Evolutionary conservation across 2,797 vertebrate species (phyloP), one percentile per base, ranked within the genome.

Genomic region (Mormyrus hasselquistii): DNA sequence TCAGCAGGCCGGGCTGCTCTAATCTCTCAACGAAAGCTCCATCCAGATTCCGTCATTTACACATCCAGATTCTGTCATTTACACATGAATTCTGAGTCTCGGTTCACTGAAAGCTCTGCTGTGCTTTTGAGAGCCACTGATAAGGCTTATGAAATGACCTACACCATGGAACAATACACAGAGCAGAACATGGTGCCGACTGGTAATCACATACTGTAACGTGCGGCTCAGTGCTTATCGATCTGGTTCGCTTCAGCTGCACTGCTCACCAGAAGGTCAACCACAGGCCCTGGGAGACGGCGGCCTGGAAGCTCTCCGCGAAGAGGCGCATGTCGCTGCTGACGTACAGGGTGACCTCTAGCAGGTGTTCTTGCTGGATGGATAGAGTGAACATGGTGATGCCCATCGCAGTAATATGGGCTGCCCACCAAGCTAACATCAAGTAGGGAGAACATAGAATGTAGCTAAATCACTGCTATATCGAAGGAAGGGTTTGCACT

Each of bases 81-180:
- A 88, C 83, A 49, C 19, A 44, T 50, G 59, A 4, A 69, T 86
- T 55, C 85, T 22, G 16, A 16, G 44, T 14, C 86, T 62, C 53
- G 86, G 52, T 12, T 79, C 79, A 38, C 38, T 88, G 84, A 57
- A 65, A 82, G 47, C 73, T 59, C 69, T 16, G 52, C 62, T 79
- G 52, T 73, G 6, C 85, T 44, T 88, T 88, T 90, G 55, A 89
- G 84, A 90, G 90, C 87, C 87, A 89, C 86, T 88, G 89, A 91
- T 90, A 89, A 85, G 83, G 55, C 55, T 88, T 53, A 86, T 62
- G 34, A 89, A 49, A 50, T 65, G 59, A 34, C 55, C 86, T 65
- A 65, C 19, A 49, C 19, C 41, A 65, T 62, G 22, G 44, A 65
- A 87, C 57, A 87, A 87, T 87, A 12, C 38, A 1, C 3, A 49